Conservation (phyloP, 2,113 vertebrate species). For the Chaetorhynchus papuensis region DNA sequence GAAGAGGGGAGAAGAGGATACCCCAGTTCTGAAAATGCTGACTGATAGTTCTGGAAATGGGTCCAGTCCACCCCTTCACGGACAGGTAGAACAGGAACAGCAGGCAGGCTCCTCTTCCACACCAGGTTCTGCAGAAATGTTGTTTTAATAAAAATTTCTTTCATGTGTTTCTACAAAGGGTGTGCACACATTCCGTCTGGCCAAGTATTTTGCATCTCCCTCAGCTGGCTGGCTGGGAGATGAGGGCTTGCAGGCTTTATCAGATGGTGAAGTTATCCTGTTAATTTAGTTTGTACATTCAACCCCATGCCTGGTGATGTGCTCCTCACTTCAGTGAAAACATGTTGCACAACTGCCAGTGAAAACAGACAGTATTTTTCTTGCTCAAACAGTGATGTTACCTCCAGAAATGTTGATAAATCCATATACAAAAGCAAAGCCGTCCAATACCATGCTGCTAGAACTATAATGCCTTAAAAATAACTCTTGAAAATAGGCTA, state of each 20-base stretch:
- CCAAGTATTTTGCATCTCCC: neutral
- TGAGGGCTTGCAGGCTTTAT: neutral
- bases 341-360: neutral
- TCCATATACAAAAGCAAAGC: neutral
- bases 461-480: neutral
- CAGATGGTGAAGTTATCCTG: neutral
- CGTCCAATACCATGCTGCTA: neutral
- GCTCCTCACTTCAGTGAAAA: neutral
- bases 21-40: neutral
- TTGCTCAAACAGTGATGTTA: neutral
- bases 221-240: neutral
- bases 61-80: neutral
- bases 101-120: neutral
- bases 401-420: neutral
- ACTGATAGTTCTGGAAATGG: neutral
- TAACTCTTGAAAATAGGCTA: neutral
- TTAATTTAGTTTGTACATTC: neutral
- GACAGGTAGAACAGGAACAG: neutral
- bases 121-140: neutral
- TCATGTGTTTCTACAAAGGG: neutral
- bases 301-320: neutral
- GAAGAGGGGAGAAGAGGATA: neutral
- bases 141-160: neutral
- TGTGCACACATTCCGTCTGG: neutral
- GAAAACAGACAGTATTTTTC: neutral